Base-by-base conservation (phyloP, 2,797 vertebrate species). In the Nannoperca australis region DNA sequence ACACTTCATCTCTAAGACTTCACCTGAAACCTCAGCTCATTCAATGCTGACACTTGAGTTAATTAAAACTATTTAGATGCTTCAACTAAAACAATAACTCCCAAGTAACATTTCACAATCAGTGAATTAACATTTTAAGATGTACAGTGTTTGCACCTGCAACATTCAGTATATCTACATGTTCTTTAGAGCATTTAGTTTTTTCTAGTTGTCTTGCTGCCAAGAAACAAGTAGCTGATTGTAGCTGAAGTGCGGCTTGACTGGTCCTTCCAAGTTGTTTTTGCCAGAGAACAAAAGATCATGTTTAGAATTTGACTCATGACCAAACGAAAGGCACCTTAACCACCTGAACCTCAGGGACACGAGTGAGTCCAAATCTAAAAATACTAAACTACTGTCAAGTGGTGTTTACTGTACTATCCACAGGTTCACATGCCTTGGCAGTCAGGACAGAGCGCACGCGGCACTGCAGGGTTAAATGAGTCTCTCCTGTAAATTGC, bases 381-480 rank as follows among this genome's bases (percentile, higher is more conserved):
- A 91, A 93, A 92, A 93, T 90, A 93, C 79, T 70, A 81, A 83
- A 80, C 82, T 80, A 18, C 81, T 68, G 78, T 82, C 77, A 49
- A 71, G 70, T 61, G 70, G 79, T 83, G 81, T 89, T 88, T 86
- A 85, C 73, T 74, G 61, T 62, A 51, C 66, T 53, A 70, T 62
- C 79, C 79, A 30, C 81, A 53, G 55, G 55, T 65, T 68, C 67
- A 78, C 73, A 22, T 51, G 80, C 65, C 54, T 61, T 51, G 36
- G 50, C 85, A 77, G 63, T 62, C 58, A 66, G 76, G 74, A 9
- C 63, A 55, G 74, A 79, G 55, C 2, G 15, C 64, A 69, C 4
- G 40, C 20, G 34, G n/a, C n/a, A 17, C 56, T 65, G 66, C 59
- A 78, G 64, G 49, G 59, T 73, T 69, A 70, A 53, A 38, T 70